These are phyloP conservation scores for Pristionchus mayeri DNA, from an alignment of 2,888 invertebrate genomes.

Conservation along the genomic window DNA sequence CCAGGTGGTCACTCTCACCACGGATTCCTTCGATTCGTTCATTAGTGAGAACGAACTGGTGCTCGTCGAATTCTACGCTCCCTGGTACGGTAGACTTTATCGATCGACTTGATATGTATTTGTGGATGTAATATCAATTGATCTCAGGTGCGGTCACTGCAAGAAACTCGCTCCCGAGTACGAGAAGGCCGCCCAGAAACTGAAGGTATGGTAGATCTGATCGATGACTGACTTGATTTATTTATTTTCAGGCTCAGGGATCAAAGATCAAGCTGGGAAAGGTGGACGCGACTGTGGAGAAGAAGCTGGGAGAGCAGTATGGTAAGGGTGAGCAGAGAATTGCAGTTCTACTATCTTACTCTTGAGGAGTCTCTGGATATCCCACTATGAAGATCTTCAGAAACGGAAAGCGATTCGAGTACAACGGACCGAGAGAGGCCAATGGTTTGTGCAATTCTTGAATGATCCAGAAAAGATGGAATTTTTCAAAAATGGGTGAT, in stretches of 20 bases:
- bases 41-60: conserved; percentile 77
- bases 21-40: conserved; percentile 79
- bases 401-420: conserved; percentile 79
- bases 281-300: conserved; percentile 80
- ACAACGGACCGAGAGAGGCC: conserved; percentile 79
- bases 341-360: neutral
- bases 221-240: neutral
- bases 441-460: conserved; percentile 56
- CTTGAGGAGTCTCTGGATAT: conserved; percentile 78
- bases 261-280: conserved; percentile 79
- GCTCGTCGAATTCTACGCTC: conserved; percentile 81
- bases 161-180: conserved; percentile 79
- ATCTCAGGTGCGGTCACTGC: conserved; percentile 78
- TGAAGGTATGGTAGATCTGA: conserved; percentile 57
- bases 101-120: neutral
- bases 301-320: conserved; percentile 78
- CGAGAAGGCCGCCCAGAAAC: conserved; percentile 79
- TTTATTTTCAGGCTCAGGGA: conserved; percentile 57
- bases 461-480: neutral
- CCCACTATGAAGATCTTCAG: conserved; percentile 80
- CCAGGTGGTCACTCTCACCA: conserved; percentile 78
- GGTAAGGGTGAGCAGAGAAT: conserved; percentile 54
- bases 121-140: neutral
- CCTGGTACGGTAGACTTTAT: conserved; percentile 77
- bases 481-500: neutral